Conservation (phyloP, 1,140 invertebrate species). For the Agraylea sexmaculata region DNA sequence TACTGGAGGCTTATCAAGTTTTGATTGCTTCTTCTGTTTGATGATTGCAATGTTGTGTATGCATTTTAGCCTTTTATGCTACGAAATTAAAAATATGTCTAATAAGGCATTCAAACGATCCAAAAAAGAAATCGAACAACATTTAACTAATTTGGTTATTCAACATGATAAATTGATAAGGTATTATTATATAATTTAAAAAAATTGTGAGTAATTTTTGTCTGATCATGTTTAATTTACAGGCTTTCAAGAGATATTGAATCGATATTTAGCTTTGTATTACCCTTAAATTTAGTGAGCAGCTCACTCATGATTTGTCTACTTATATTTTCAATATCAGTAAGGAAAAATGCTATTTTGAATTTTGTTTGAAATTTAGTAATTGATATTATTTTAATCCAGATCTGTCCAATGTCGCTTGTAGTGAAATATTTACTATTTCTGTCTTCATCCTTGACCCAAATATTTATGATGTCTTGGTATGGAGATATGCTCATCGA, state of each 20-base stretch:
- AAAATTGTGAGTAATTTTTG: background rate
- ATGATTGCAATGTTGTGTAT: too few relatives aligned
- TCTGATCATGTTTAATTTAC: conserved; percentile 6
- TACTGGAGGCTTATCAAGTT: conserved; percentile 5
- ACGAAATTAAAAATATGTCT: conserved; percentile 1
- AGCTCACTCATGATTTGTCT: conserved; percentile 18
- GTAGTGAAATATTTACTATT: conserved; percentile 18
- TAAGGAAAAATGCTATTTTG: background rate
- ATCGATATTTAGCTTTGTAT: conserved; percentile 8
- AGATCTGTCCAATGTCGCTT: conserved; percentile 10
- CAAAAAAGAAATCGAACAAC: background rate
- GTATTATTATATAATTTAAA: conserved; percentile 7
- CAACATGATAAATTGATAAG: conserved; percentile 14
- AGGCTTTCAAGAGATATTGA: conserved; percentile 14
- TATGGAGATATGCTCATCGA: conserved; percentile 16
- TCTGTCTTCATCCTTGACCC: conserved; percentile 12
- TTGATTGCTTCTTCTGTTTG: too few relatives aligned
- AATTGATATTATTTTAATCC: background rate
- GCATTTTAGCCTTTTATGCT: conserved; percentile 5
- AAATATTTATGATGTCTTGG: conserved; percentile 17
- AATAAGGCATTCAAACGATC: background rate
- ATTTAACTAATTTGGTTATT: conserved; percentile 8
- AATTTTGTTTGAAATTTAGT: background rate
- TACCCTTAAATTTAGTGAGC: conserved; percentile 11
- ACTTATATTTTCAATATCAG: conserved; percentile 15